These are phyloP conservation scores for Brienomyrus brachyistius DNA, from an alignment of 2,113 vertebrate species.

Conservation along the genomic window DNA sequence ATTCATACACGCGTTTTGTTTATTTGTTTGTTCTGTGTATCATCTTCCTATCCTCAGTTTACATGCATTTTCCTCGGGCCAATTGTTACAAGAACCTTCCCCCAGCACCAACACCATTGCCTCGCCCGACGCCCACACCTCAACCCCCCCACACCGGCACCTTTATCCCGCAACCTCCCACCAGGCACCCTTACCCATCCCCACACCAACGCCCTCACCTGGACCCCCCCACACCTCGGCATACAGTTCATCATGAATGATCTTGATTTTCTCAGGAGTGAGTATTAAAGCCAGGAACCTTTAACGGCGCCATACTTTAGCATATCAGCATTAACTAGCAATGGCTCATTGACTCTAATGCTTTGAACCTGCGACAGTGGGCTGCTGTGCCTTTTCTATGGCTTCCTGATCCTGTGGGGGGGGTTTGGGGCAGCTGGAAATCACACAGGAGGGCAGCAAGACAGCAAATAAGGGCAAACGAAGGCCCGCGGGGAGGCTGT, in stretches of 20 bases:
- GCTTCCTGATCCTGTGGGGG: background rate
- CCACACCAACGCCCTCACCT: background rate
- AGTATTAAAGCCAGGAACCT: background rate
- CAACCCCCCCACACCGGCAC: too few relatives aligned
- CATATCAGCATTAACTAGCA: background rate
- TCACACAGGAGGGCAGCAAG: background rate
- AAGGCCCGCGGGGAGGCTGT: background rate
- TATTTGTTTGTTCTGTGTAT: background rate
- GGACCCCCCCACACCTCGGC: too few relatives aligned
- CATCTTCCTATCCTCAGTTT: background rate
- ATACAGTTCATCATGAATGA: background rate
- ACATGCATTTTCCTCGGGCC: background rate
- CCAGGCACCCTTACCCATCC: background rate
- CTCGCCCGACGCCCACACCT: too few relatives aligned
- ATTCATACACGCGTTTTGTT: slow-evolving; percentile 5
- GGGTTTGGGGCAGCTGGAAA: background rate
- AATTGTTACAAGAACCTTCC: background rate
- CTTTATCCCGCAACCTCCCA: background rate
- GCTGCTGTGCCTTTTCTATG: background rate
- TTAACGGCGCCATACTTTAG: background rate
- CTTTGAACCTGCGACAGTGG: background rate
- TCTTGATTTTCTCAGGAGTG: background rate
- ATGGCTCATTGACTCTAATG: background rate
- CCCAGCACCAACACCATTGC: too few relatives aligned
- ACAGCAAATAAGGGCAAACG: background rate